Base-by-base conservation (phyloP, 2,797 vertebrate genomes). In the Onychomys arenicola region DNA sequence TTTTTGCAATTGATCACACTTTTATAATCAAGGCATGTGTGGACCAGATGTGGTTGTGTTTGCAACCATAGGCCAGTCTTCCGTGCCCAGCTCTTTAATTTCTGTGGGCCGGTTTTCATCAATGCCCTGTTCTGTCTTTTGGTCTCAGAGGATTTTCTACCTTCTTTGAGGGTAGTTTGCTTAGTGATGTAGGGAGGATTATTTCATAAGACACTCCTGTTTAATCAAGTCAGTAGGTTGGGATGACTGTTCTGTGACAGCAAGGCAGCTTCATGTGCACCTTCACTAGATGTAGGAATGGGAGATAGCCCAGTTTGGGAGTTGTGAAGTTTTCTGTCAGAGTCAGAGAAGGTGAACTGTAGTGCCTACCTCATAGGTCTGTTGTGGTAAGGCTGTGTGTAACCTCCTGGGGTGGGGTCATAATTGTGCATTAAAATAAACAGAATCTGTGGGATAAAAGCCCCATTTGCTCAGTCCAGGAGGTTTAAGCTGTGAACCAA, bases 101-200 rank as follows among this genome's bases (percentile, higher is more conserved):
- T 49, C 16, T 5, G 34, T 0, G 34, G 57, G 52, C 59, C 23
- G 0, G 49, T 89, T 88, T 76, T 19, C 61, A 89, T 2, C 3
- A n/a, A 13, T 23, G 3, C 13, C 17, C 5, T 87, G 86, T 65
- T 82, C 69, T 80, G 27, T 34, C 29, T 81, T 43, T n/a, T 67
- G 5, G 29, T 55, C 80, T 90, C 43, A n/a, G 29, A 55, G 49
- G 17, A 40, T n/a, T 90, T 89, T 75, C 49, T 21, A 23, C 17
- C 61, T 81, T 92, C 43, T 78, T 71, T 29, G 78, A 14, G 69
- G 73, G 34, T 12, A 46, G 32, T 93, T 91, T 96, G 7, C 52
- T 11, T 23, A 34, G 13, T 67, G 57, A 65, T 46, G 7, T 14
- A 49, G 8, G 65, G 59, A 61, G 46, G 65, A 65, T 55, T 13